Evolutionary conservation across 2,113 vertebrate species (phyloP).

Genomic region (Oreochromis aureus): DNA sequence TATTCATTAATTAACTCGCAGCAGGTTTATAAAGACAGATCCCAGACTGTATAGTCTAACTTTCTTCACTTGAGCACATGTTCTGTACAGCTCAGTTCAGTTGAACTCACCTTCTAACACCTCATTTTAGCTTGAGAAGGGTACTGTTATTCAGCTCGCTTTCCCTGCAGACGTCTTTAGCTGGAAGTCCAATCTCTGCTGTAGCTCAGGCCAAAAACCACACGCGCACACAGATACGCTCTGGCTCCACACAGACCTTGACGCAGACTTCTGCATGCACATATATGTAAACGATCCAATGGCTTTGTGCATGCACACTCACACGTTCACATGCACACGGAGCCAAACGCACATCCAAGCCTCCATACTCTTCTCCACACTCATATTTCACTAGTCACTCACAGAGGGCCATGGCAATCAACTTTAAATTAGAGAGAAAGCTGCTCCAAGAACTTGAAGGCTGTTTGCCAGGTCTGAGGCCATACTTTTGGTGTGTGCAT

Average conservation of each 20-base stretch:
- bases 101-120: not conserved
- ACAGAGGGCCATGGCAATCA: conserved; percentile 57
- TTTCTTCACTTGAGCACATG: not conserved
- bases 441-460: conserved; percentile 51
- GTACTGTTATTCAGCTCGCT: conserved; percentile 32
- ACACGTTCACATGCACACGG: conserved; percentile 15
- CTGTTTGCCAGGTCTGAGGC: conserved; percentile 58
- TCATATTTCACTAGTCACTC: conserved; percentile 64
- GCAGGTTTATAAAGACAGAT: not conserved
- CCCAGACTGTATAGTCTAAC: not conserved
- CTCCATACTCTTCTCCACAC: conserved; percentile 42
- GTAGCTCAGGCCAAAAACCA: conserved; percentile 45
- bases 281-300: not conserved
- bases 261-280: conserved; percentile 1
- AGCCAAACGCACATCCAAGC: conserved; percentile 33
- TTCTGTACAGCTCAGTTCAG: not conserved
- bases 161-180: conserved; percentile 39
- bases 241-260: conserved; percentile 17
- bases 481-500: conserved; percentile 17
- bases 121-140: conserved; percentile 9
- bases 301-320: not conserved
- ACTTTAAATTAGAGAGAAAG: conserved; percentile 67
- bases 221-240: not conserved
- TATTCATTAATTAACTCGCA: not conserved
- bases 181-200: conserved; percentile 29